Evolutionary conservation across 2,888 invertebrate genomes (phyloP), one percentile per base, ranked within the genome.

Genomic region (Andrena marginata): DNA sequence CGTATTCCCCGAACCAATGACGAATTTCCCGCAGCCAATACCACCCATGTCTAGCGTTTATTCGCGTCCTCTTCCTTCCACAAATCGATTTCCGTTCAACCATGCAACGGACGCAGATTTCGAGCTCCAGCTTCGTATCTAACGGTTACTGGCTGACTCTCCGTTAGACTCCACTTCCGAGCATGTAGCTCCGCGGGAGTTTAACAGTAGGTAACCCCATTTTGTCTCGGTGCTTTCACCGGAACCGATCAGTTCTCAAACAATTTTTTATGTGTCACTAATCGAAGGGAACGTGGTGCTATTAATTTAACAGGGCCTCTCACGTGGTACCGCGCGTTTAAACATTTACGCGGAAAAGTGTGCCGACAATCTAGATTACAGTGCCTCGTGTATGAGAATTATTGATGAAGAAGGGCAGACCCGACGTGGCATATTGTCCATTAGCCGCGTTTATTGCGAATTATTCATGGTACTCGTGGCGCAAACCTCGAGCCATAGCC

Each of bases 1-100:
- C 6, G n/a, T 51, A 64, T 49, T 82, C 23, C n/a, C n/a, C 3
- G 20, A 48, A 71, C n/a, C 59, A 33, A 31, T 26, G 16, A 20
- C 13, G 23, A 70, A 16, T 10, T 60, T 73, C 7, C 10, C 48
- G 7, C 23, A 16, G n/a, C n/a, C 23, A 5, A 5, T 42, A n/a
- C 51, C 33, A 16, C 23, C 62, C 7, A 2, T 60, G 70, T 42
- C 13, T 26, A 29, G 10, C 29, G 20, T 54, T 23, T 13, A 10
- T 20, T 16, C 10, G 2, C 20, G 10, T 8, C 5, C 10, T 20
- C 0, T 33, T 6, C 26, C 29, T 0, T 35, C 16, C 33, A 1
- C 10, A 13, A 29, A 68, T 48, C n/a, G 31, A n/a, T 23, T 73
- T 73, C 64, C 10, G 29, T 63, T 70, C 26, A 13, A 2, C 33